Evolutionary conservation across 1,140 invertebrate species (phyloP), one percentile per base, ranked within the genome.

Genomic region (Chymomyza costata): DNA sequence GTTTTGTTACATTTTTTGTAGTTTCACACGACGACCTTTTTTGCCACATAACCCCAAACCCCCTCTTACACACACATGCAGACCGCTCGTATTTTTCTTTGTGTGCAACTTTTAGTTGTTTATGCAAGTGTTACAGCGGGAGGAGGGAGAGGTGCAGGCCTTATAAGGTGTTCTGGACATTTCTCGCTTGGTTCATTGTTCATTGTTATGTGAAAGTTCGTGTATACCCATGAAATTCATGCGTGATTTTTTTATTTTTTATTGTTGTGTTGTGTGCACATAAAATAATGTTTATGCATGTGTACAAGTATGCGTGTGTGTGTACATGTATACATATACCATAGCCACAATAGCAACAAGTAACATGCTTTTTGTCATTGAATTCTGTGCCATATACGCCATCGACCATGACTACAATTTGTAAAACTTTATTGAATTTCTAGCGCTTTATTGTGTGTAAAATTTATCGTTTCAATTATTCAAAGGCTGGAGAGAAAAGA

Each of bases 201-300:
- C n/a, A n/a, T n/a, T n/a, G n/a, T n/a, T n/a, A n/a, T n/a, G n/a
- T n/a, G n/a, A n/a, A n/a, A n/a, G n/a, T n/a, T n/a, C n/a, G n/a
- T n/a, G n/a, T 66, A 56, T 63, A 61, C 49, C 65, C 54, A 71
- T 78, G 67, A 80, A 78, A 80, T 57, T 71, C 71, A 78, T 78
- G 71, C 71, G 71, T 78, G 73, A 78, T 78, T 78, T 78, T n/a
- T n/a, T n/a, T n/a, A n/a, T n/a, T n/a, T n/a, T n/a, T 78, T 78
- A 78, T 73, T 78, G 73, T 78, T 56, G 59, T 65, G 67, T 73
- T 80, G 66, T 71, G 73, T 80, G 64, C 59, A 62, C 66, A 80
- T 73, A 68, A 80, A 80, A 80, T 73, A 78, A 73, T 78, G 67
- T 65, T 67, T 67, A 68, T 80, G 73, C 54, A 67, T 67, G 62